Evolutionary conservation across 2,888 invertebrate genomes (phyloP).

Genomic region (Clivina fossor): DNA sequence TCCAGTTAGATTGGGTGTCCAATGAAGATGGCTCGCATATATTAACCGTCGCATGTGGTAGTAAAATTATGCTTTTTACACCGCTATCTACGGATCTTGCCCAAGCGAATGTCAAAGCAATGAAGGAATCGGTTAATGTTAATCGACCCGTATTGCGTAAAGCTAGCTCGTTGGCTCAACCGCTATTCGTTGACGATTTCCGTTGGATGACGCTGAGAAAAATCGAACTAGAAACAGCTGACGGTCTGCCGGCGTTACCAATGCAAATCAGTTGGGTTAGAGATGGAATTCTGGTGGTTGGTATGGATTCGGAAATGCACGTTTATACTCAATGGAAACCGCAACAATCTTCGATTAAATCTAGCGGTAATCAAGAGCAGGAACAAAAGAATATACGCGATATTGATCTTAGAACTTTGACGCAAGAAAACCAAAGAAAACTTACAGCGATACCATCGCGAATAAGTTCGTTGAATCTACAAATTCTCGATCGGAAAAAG

Average conservation of each 20-base stretch:
- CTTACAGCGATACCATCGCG: slow-evolving; percentile 76
- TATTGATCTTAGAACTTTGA: slow-evolving; percentile 67
- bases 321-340: slow-evolving; percentile 99
- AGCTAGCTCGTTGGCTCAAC: slow-evolving; percentile 87
- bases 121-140: slow-evolving; percentile 73
- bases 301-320: slow-evolving; percentile 99
- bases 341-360: slow-evolving; percentile 51
- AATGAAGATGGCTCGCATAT: slow-evolving; percentile 99
- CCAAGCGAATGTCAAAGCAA: slow-evolving; percentile 83
- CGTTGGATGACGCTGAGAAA: slow-evolving; percentile 95
- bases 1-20: slow-evolving; percentile 98
- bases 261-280: slow-evolving; percentile 99
- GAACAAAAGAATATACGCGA: slow-evolving; percentile 72
- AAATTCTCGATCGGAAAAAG: slow-evolving; percentile 73
- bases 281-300: slow-evolving; percentile 96
- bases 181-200: slow-evolving; percentile 87
- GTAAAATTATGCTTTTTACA: slow-evolving; percentile 88
- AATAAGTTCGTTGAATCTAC: slow-evolving; percentile 82
- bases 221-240: slow-evolving; percentile 89
- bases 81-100: slow-evolving; percentile 93
- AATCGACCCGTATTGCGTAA: slow-evolving; percentile 85
- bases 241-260: slow-evolving; percentile 93
- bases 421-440: slow-evolving; percentile 67
- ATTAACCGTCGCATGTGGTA: slow-evolving; percentile 93
- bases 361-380: slow-evolving; percentile 66